Base-by-base conservation (phyloP, 2,797 vertebrate genomes). In the Artibeus jamaicensis region DNA sequence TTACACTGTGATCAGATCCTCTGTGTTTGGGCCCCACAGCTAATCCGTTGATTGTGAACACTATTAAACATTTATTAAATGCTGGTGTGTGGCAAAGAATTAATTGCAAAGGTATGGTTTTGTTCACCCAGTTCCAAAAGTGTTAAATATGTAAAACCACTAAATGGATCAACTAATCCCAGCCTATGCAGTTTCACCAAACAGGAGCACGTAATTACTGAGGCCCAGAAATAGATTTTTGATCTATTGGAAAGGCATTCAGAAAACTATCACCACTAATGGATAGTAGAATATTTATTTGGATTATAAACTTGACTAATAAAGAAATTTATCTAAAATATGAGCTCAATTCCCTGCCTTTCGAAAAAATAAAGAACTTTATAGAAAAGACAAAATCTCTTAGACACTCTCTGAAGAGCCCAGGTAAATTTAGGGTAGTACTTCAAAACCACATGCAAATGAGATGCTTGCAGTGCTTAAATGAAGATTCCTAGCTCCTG, bases 61-160 rank as follows among this genome's bases (percentile, higher is more conserved):
- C 91, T 91, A 94, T 73, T 93, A 95, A 96, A 85, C 67, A 88
- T 91, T 89, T 97, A 94, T 88, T 95, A 96, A 97, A 84, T 42
- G 19, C 68, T 39, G 16, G 7, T 78, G 81, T n/a, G 7, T 74
- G 44, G n/a, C 82, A 93, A 97, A 87, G 57, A 91, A 95, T 65
- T 79, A 76, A 95, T 65, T 79, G 76, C 71, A 92, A 96, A 95
- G 65, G 32, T 90, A 81, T 39, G 44, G 55, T 71, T 96, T 85
- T 93, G 50, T 87, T 89, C 67, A 7, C 44, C 76, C 67, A 95
- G 59, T 48, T 87, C 55, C 79, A 77, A 93, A 77, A 89, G 83
- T 48, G 37, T 50, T 18, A 95, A 91, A 57, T 93, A 86, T 73
- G 78, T 81, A 91, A 93, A 93, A 81, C 65, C 62, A 84, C 50